Evolutionary conservation across 2,888 invertebrate species (phyloP).

Genomic region (Eupithecia exiguata): DNA sequence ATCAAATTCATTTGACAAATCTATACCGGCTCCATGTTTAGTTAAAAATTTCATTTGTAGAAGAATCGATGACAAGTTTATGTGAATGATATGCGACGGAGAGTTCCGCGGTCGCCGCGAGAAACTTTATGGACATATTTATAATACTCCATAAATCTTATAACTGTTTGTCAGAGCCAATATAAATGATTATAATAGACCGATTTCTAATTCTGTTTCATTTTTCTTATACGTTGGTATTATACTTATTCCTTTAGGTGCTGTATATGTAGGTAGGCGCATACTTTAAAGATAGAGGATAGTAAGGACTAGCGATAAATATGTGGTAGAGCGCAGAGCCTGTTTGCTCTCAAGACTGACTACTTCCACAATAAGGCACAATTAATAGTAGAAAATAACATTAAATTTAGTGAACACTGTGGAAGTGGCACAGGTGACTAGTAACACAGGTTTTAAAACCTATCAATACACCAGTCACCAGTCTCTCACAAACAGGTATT

Average conservation of each 20-base stretch:
- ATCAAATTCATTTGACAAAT: not conserved
- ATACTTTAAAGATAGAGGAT: not conserved
- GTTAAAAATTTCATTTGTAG: not conserved
- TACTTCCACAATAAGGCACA: too few species aligned
- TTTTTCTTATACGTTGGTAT: not conserved
- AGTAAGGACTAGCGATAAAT: not conserved
- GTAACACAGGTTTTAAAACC: too few species aligned
- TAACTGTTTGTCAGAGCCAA: constrained; percentile 17
- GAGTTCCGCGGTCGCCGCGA: not conserved
- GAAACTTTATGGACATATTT: constrained; percentile 22
- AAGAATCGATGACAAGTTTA: constrained; percentile 5
- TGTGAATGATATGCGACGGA: constrained; percentile 14
- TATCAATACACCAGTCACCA: too few species aligned
- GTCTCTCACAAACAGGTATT: too few species aligned
- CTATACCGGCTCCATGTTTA: not conserved
- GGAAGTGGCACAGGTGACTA: too few species aligned
- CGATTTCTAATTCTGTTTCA: constrained; percentile 12
- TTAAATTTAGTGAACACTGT: too few species aligned
- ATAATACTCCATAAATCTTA: constrained; percentile 24
- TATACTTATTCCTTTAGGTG: not conserved
- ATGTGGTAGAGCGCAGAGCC: not conserved
- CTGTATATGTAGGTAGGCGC: too few species aligned
- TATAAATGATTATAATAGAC: not conserved
- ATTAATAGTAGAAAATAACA: too few species aligned
- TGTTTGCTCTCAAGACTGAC: not conserved